Percentiles rank a stretch among this genome's conserved stretches.
These are phyloP conservation scores for Anodontia alba DNA, from an alignment of 2,888 invertebrate species.

Conservation along the genomic window DNA sequence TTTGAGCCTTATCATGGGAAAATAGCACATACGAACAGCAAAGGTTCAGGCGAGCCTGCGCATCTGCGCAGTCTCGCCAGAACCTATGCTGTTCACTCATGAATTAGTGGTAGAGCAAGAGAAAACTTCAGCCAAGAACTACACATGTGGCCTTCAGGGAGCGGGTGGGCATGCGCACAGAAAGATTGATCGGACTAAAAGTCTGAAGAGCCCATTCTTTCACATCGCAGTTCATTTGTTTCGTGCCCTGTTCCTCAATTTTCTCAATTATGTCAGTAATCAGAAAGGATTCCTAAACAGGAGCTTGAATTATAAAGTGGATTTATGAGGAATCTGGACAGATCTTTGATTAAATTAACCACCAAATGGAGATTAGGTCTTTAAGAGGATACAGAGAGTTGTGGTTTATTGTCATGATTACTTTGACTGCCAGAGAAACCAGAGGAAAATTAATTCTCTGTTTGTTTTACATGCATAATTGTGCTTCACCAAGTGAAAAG, in stretches of 20 bases:
- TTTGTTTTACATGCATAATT: background rate
- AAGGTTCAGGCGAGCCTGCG: too few species aligned
- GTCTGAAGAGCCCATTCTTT: too few species aligned
- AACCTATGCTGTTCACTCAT: too few species aligned
- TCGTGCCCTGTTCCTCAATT: background rate
- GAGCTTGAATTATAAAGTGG: background rate
- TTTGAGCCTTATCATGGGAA: too few species aligned
- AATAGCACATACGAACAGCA: too few species aligned
- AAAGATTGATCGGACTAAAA: too few species aligned
- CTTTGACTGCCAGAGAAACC: background rate
- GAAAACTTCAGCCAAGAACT: too few species aligned
- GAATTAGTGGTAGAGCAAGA: too few species aligned
- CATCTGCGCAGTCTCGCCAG: too few species aligned
- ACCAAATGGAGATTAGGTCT: slow-evolving; percentile 3
- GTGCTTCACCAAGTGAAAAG: background rate
- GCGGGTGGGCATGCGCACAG: too few species aligned
- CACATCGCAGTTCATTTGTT: background rate
- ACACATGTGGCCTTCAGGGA: too few species aligned
- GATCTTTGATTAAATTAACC: slow-evolving; percentile 11
- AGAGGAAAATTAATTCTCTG: background rate
- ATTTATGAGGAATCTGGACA: slow-evolving; percentile 9
- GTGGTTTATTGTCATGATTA: slow-evolving; percentile 6
- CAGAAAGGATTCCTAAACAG: background rate
- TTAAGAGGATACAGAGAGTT: background rate
- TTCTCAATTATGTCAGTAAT: background rate